A percentile compares a stretch with the other conserved stretches of the same genome.
These are phyloP conservation scores for Quadroppia sp. DNA, from an alignment of 2,888 invertebrate species.

Conservation along the genomic window DNA sequence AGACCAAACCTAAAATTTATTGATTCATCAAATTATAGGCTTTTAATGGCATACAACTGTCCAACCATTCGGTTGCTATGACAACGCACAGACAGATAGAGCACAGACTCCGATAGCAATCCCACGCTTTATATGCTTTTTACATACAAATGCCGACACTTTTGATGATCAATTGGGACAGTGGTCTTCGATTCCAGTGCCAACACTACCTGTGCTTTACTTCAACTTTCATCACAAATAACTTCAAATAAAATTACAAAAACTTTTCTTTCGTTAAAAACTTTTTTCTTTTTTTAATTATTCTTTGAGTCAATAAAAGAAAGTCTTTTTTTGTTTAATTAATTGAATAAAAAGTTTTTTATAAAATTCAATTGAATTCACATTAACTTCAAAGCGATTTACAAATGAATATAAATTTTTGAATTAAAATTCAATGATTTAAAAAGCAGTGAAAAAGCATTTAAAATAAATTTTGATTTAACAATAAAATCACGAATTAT, in stretches of 20 bases:
- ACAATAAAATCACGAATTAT: slow-evolving; percentile 34
- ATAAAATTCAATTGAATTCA: slow-evolving; percentile 2
- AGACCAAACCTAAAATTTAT: slow-evolving; percentile 36
- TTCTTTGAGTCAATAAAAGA: too few species aligned
- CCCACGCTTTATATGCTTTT: too few species aligned
- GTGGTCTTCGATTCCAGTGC: too few species aligned
- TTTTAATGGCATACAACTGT: not conserved
- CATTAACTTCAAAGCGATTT: slow-evolving; percentile 14
- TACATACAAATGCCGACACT: too few species aligned
- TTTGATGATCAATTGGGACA: too few species aligned
- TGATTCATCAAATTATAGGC: not conserved
- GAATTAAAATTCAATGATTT: not conserved
- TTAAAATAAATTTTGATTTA: not conserved
- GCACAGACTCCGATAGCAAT: slow-evolving; percentile 12
- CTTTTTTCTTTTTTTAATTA: not conserved
- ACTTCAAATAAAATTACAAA: not conserved
- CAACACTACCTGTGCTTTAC: too few species aligned
- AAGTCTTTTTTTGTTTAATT: too few species aligned
- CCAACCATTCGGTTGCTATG: slow-evolving; percentile 14
- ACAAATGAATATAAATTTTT: not conserved
- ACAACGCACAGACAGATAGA: slow-evolving; percentile 12
- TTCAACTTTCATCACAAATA: not conserved
- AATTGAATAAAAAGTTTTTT: not conserved
- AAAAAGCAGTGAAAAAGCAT: not conserved
- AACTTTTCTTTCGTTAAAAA: not conserved